Evolutionary conservation across 1,140 invertebrate genomes (phyloP), one percentile per base, ranked within the genome.

Genomic region (Agrypnia vestita): DNA sequence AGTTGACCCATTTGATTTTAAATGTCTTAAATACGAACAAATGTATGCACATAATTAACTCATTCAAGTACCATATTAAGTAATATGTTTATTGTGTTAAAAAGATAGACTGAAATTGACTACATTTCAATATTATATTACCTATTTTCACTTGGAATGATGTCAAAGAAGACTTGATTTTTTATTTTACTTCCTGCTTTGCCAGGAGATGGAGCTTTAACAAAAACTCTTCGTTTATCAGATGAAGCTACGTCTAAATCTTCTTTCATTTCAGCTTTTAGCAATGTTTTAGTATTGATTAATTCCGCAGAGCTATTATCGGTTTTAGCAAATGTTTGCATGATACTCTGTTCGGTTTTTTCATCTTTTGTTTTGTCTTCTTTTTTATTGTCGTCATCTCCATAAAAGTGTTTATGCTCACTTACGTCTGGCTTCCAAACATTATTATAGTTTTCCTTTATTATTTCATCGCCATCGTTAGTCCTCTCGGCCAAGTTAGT

Each of bases 131-230:
- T 35, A 35, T 35, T 35, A 12, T 25, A 56, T 15, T 84, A 90
- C 90, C 86, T 89, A 72, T 87, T 90, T 86, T 91, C 91, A 84
- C 89, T 90, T 1, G 91, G 91, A 76, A 90, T 87, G 6, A 91
- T 85, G 81, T 91, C 88, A 67, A 92, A 89, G 61, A 89, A 89
- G 84, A 83, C 88, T 85, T 84, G 86, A 67, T 88, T 80, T 89
- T 88, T 7, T 83, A 85, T n/a, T 86, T 79, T 80, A 74, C 86
- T 7, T 53, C 61, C 84, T 79, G 12, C 85, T 86, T 78, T 86
- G 87, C 69, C 83, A 83, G 12, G 79, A 46, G 49, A 11, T 76
- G 80, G 81, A 84, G 84, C 4, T 75, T 62, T 73, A 61, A 81
- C 11, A 77, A 47, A 49, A 56, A 76, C 35, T 61, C 80, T 81